Evolutionary conservation across 2,888 invertebrate genomes (phyloP).

Genomic region (Tromatobia lineatoria): DNA sequence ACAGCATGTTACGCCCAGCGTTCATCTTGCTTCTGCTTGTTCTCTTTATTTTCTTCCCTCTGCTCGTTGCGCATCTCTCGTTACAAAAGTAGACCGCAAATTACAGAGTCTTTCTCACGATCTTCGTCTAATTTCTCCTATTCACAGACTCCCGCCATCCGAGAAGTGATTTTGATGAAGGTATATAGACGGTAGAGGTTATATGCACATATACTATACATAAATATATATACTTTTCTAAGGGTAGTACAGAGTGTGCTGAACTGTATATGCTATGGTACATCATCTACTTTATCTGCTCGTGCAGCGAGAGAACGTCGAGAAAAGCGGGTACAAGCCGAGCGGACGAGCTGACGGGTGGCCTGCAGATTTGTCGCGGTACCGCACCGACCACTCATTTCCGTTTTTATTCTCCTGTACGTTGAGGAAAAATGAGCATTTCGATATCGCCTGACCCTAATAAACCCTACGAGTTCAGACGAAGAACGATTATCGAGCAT

Average conservation of each 20-base stretch:
- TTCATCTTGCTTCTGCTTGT: not conserved
- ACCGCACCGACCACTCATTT: conserved; percentile 53
- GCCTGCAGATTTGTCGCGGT: conserved; percentile 21
- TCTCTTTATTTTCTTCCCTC: conserved; percentile 18
- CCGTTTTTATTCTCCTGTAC: conserved; percentile 63
- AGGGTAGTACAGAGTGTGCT: not conserved
- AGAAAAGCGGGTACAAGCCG: not conserved
- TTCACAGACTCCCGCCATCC: conserved; percentile 74
- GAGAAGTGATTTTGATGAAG: conserved; percentile 75
- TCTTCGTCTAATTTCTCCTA: conserved; percentile 76
- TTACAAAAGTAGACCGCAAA: conserved; percentile 62
- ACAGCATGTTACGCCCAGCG: not conserved
- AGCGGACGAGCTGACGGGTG: conserved; percentile 17
- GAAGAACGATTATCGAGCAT: no score
- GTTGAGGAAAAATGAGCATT: conserved; percentile 19
- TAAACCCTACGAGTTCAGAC: conserved; percentile 5
- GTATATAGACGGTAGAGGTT: not conserved
- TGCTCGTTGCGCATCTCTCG: conserved; percentile 3
- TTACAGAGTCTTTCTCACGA: conserved; percentile 69
- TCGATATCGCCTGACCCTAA: conserved; percentile 21
- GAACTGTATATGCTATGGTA: not conserved
- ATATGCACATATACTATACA: not conserved
- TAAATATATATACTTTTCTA: not conserved
- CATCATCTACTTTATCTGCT: conserved; percentile 5
- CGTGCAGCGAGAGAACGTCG: conserved; percentile 4